These are phyloP conservation scores for Eidolon dupreanum DNA, from an alignment of 2,797 vertebrate genomes.

Conservation along the genomic window DNA sequence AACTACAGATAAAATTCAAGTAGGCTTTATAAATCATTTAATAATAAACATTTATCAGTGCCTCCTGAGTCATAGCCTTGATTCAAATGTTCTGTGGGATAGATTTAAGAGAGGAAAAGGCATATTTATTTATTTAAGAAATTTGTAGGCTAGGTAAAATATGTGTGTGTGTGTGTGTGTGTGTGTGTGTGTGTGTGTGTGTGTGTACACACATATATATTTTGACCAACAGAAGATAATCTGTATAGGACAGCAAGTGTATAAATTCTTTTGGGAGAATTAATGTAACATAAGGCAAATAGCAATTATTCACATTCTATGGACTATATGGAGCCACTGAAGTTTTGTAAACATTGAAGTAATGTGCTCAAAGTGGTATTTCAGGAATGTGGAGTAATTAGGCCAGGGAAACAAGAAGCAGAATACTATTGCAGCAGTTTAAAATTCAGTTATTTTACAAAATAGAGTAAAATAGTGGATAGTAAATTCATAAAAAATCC, in stretches of 20 bases:
- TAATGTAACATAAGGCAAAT: not conserved
- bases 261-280: not conserved
- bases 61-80: not conserved
- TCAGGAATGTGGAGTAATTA: not conserved
- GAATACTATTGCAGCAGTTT: not conserved
- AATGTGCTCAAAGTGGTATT: not conserved
- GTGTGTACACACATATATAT: too few species aligned
- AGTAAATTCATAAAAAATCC: not conserved
- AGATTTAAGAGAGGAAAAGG: not conserved
- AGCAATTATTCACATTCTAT: not conserved
- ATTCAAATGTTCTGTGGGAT: not conserved
- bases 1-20: not conserved
- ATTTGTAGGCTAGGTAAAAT: not conserved
- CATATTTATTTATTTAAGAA: not conserved
- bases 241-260: not conserved
- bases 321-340: not conserved
- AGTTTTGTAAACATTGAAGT: not conserved
- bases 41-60: not conserved
- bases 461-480: not conserved
- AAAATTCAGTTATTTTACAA: conserved; percentile 40
- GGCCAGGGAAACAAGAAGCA: not conserved
- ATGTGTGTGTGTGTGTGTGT: too few species aligned
- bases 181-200: too few species aligned
- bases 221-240: not conserved
- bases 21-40: not conserved